Percentiles rank a stretch among this genome's conserved stretches.
Evolutionary conservation across 2,113 vertebrate genomes (phyloP).

Genomic region (Oriolus oriolus): DNA sequence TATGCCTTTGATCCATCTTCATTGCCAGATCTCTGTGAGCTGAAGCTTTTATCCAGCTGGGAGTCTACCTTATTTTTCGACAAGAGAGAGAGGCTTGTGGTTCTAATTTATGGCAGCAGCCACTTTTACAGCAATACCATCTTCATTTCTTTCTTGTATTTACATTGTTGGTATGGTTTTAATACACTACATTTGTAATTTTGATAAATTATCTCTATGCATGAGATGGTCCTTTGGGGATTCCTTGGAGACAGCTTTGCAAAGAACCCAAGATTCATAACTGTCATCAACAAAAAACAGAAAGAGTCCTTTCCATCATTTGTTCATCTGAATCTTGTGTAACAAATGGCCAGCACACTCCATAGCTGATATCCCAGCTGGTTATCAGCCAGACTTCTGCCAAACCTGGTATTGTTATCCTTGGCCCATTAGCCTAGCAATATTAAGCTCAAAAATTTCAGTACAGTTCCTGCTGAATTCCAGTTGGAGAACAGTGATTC

Average conservation of each 20-base stretch:
- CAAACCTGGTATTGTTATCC: not conserved
- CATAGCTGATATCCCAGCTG: not conserved
- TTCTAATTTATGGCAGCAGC: not conserved
- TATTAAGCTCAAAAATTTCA: not conserved
- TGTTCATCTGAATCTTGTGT: not conserved
- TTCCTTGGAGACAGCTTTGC: not conserved
- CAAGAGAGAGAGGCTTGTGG: not conserved
- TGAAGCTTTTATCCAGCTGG: not conserved
- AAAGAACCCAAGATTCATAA: not conserved
- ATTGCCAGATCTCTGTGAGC: not conserved
- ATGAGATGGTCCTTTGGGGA: not conserved
- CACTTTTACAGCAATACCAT: not conserved
- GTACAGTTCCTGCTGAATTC: not conserved
- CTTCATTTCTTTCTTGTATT: not conserved
- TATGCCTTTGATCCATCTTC: not conserved
- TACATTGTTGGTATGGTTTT: not conserved
- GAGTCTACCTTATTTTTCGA: not conserved
- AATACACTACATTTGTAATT: not conserved
- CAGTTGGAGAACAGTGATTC: not conserved
- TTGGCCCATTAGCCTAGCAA: not conserved
- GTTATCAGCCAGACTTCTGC: not conserved
- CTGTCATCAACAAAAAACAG: not conserved
- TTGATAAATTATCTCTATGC: not conserved
- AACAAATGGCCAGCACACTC: not conserved
- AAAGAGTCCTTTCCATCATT: not conserved